Base-by-base conservation (phyloP, 2,888 invertebrate genomes). In the Schizaphis graminum region DNA sequence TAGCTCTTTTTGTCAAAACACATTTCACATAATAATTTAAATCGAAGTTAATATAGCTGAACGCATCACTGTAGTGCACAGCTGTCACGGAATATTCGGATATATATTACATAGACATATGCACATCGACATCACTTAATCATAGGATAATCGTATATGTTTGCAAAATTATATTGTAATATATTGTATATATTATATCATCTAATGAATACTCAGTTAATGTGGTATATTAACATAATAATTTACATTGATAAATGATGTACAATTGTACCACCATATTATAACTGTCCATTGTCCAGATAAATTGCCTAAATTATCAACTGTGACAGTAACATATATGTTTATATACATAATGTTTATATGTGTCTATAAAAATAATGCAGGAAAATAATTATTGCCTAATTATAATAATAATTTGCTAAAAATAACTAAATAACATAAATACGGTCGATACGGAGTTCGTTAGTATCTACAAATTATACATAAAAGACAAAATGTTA, bases 221-320 rank as follows among this genome's bases (percentile, higher is more conserved):
- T n/a, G 84, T 61, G 35, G 44, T 41, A 87, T 44, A 53, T 13
- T 86, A 28, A 77, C 77, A 77, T 77, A 35, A 77, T 77, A 35
- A 77, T 77, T 77, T 35, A 77, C 8, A 95, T 77, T 77, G 35
- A 77, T 35, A 77, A 41, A 77, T 35, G 21, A 77, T 77, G 77
- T 35, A 41, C 35, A 35, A 77, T 77, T 21, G 8, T 77, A 77
- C 35, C 21, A 8, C 35, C 44, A 47, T 47, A 8, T 35, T 21
- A 21, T 21, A 77, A 77, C 77, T 77, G 77, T 77, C 77, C 77
- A 35, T 8, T 77, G 21, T 21, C 77, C 35, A 41, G 77, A 77
- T 77, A 77, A 41, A 77, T 77, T 35, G 35, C 35, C 8, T 35
- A 21, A 35, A 77, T 35, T 77, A 77, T 77, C 11, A 35, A 21